Evolutionary conservation across 2,797 vertebrate genomes (phyloP), one percentile per base, ranked within the genome.

Genomic region (Amniataba percoides): DNA sequence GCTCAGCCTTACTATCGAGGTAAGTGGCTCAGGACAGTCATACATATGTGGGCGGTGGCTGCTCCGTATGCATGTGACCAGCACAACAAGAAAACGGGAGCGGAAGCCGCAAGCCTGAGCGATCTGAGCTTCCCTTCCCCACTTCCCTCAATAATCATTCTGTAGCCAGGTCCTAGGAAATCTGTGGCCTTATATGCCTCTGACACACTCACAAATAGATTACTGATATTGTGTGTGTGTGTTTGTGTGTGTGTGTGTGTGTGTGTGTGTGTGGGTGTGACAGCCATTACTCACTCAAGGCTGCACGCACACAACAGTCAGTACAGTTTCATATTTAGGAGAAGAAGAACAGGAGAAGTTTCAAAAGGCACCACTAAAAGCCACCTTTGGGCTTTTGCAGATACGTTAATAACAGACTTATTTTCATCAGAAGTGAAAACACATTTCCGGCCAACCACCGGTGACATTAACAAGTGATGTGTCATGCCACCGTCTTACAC

Each of bases 41-140:
- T 48, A 57, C 42, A n/a, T 71, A 62, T 36, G 80, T 78, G 74
- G 87, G 82, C 3, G 75, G 51, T n/a, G 48, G 71, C 70, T 66
- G 58, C 51, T 78, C 36, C 1, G 0, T 53, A 62, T 42, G 36
- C 85, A 84, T 74, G 82, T 84, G 86, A 82, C 84, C 77, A 69
- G 57, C 71, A 67, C 15, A 73, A 72, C 31, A 45, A 68, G 46
- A 78, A 69, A 74, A 63, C n/a, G 13, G 53, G 59, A 76, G 58
- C 14, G 25, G 78, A 80, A 69, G 71, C 57, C 27, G 27, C 18
- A 67, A 78, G 72, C 59, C 57, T 3, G 16, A 39, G 65, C 12
- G 19, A 61, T 27, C 59, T 48, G 16, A n/a, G 43, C 66, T 65
- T 65, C 48, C 42, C 43, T 46, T 5, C 27, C 43, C 61, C 21